Evolutionary conservation across 2,888 invertebrate species (phyloP).

Genomic region (Cyclophora punctaria): DNA sequence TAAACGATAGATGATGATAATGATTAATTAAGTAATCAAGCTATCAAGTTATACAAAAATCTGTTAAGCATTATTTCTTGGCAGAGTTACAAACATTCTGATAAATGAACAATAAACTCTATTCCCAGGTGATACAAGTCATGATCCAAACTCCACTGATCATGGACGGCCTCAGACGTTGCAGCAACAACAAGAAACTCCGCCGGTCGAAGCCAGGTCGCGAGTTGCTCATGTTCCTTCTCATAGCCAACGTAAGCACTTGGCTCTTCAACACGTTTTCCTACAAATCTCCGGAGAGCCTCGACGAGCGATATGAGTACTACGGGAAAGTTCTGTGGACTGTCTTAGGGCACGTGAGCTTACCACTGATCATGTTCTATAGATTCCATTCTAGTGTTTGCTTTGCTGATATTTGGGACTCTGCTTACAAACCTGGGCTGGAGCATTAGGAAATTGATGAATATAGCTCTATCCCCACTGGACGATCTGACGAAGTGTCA

Average conservation of each 20-base stretch:
- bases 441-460: conserved; percentile 38
- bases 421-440: conserved; percentile 78
- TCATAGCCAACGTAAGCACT: conserved; percentile 84
- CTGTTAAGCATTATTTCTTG: too few species aligned
- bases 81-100: not conserved
- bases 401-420: conserved; percentile 85
- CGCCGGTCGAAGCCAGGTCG: conserved; percentile 82
- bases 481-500: too few species aligned
- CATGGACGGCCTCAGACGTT: conserved; percentile 83
- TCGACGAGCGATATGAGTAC: conserved; percentile 76
- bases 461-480: too few species aligned
- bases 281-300: conserved; percentile 65
- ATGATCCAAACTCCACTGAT: conserved; percentile 83
- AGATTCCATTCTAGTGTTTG: conserved; percentile 87
- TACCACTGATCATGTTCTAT: conserved; percentile 85
- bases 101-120: not conserved
- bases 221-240: conserved; percentile 83
- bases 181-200: conserved; percentile 78
- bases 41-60: too few species aligned
- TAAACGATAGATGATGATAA: too few species aligned
- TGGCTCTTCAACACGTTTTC: conserved; percentile 85
- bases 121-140: conserved; percentile 78
- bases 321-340: conserved; percentile 83
- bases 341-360: conserved; percentile 81
- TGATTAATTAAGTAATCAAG: too few species aligned